Percentiles rank a stretch among this genome's conserved stretches.
Evolutionary conservation across 1,140 invertebrate species (phyloP).

Genomic region (Andricus grossulariae): DNA sequence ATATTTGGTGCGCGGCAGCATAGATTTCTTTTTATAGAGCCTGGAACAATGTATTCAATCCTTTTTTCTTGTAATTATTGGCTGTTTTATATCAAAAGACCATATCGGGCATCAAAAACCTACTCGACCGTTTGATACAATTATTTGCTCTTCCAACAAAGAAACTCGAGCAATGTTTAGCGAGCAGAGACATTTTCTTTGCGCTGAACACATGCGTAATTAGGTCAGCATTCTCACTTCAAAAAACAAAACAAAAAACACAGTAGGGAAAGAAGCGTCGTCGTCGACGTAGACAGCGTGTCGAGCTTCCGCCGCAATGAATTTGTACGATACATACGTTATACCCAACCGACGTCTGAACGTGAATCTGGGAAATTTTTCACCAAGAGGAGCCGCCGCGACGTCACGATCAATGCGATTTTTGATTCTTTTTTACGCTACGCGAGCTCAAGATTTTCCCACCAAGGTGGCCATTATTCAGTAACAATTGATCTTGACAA

Average conservation of each 20-base stretch:
- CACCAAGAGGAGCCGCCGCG: conserved; percentile 36
- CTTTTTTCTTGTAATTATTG: too few relatives aligned
- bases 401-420: conserved; percentile 7
- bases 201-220: background rate
- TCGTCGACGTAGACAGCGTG: conserved; percentile 29
- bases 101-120: too few relatives aligned
- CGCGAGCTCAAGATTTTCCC: background rate
- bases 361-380: conserved; percentile 33
- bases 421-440: background rate
- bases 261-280: background rate
- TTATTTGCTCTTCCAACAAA: too few relatives aligned
- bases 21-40: too few relatives aligned
- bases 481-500: background rate
- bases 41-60: too few relatives aligned
- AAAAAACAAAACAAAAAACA: background rate
- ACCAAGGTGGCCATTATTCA: background rate
- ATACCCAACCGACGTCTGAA: conserved; percentile 36
- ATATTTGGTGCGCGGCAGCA: too few relatives aligned
- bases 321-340: conserved; percentile 45
- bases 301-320: conserved; percentile 30
- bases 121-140: too few relatives aligned
- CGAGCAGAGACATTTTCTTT: conserved; percentile 11
- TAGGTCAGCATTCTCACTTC: background rate
- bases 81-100: too few relatives aligned
- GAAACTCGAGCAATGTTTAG: background rate